Evolutionary conservation across 2,888 invertebrate species (phyloP).

Genomic region (Diarsia brunnea): DNA sequence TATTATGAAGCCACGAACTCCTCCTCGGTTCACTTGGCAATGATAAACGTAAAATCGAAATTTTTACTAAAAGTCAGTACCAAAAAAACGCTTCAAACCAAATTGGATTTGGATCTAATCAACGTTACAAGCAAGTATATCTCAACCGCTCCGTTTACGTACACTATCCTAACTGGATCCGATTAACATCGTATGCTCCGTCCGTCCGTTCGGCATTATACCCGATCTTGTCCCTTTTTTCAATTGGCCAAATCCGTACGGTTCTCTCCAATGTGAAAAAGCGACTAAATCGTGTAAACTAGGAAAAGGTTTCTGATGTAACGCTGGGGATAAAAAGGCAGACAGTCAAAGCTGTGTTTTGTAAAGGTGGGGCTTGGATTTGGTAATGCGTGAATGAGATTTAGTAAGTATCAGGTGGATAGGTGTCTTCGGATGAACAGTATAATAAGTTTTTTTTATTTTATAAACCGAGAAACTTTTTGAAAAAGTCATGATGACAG

Average conservation of each 20-base stretch:
- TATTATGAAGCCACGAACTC: too few relatives aligned
- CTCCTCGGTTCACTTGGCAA: too few relatives aligned
- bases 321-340: slow-evolving; percentile 46
- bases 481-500: neutral
- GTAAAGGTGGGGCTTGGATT: slow-evolving; percentile 17
- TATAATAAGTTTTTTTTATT: neutral
- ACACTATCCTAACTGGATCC: slow-evolving; percentile 70
- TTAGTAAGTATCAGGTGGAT: neutral
- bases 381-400: neutral
- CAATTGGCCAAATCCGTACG: slow-evolving; percentile 70
- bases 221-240: slow-evolving; percentile 69
- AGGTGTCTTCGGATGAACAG: neutral
- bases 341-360: slow-evolving; percentile 35
- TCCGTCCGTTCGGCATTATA: slow-evolving; percentile 65
- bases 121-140: slow-evolving; percentile 56
- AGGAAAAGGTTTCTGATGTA: slow-evolving; percentile 69
- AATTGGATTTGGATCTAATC: slow-evolving; percentile 59
- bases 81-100: slow-evolving; percentile 15
- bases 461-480: neutral
- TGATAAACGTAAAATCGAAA: neutral
- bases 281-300: slow-evolving; percentile 68
- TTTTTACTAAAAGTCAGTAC: slow-evolving; percentile 1
- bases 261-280: slow-evolving; percentile 63
- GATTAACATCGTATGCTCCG: slow-evolving; percentile 70
- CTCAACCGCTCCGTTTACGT: slow-evolving; percentile 56